Evolutionary conservation across 1,140 invertebrate genomes (phyloP), one percentile per base, ranked within the genome.

Genomic region (Penaeus japonicus): DNA sequence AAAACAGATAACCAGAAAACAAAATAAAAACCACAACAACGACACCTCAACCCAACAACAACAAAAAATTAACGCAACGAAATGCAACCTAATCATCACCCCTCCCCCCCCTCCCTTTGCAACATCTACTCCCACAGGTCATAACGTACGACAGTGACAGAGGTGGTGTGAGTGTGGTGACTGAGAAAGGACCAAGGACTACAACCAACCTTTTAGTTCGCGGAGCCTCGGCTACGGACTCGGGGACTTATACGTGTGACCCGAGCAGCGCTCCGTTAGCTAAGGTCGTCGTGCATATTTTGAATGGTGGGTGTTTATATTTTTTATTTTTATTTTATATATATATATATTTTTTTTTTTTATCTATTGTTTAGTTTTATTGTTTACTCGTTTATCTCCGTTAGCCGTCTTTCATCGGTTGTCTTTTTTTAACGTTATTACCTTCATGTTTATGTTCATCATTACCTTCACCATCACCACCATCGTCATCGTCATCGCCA

Each of bases 181-280:
- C 91, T 4, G 96, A 97, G 93, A 91, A 91, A 77, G 91, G 90
- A 17, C 80, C 82, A 20, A 57, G 82, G 2, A 91, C 91, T 7
- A 89, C 90, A 24, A 87, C 90, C 27, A 90, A 91, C 79, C 89
- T 91, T 10, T 62, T 91, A 55, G 90, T 91, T 70, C 79, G 90
- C n/a, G 84, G 90, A 4, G 91, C 91, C 12, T 75, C 82, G 18
- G 53, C 70, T 0, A 77, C 73, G 54, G 90, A 91, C 89, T 91
- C 90, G 32, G 91, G 91, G 7, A 81, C 79, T 30, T 91, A 91
- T 77, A 85, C 85, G 20, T 91, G 91, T 70, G 86, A 86, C 55
- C 91, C 91, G 32, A 90, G 88, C 81, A 91, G 84, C 54, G 90
- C 91, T 7, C 89, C 89, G 10, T 53, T 84, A 4, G 91, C 90